Base-by-base conservation (phyloP, 2,113 vertebrate species). In the Salvelinus fontinalis region DNA sequence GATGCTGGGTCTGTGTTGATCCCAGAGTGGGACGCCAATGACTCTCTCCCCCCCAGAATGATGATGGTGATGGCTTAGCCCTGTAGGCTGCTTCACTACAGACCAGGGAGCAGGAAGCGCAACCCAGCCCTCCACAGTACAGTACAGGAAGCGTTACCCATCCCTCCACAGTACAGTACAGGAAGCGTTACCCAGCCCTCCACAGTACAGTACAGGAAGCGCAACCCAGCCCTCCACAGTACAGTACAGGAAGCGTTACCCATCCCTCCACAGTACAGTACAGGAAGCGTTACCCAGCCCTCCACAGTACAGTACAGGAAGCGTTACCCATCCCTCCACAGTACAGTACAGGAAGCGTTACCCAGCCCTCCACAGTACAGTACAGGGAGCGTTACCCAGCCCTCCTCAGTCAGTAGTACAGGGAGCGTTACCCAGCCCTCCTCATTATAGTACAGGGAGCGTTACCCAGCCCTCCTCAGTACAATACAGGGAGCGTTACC, bases 31-130 rank as follows among this genome's bases (percentile, higher is more conserved):
- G 73, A 81, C 4, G 66, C 22, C 59, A 69, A 14, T n/a, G 24
- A 22, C 20, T 70, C 54, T 54, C 51, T 16, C 86, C 5, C 1
- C 80, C 65, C 31, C 29, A 18, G 51, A 59, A 49, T 22, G 2
- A 68, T 34, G 74, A 67, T 51, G 39, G 2, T 44, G 39, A 44
- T 44, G 39, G 39, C 39, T 44, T 44, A 11, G 74, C 49, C 4
- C 9, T 44, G 39, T 64, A 64, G 9, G 22, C 11, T 67, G 65
- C 22, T 5, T 14, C 24, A 13, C 5, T 18, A 22, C 24, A 26
- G 22, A 64, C 18, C 62, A 64, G 22, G 3, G 20, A 64, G 9
- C 9, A 13, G 54, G 13, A 1, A 4, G n/a, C 60, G 6, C 2
- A 0, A 11, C 7, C 11, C 7, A 24, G 20, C 5, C 60, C 18